Base-by-base conservation (phyloP, 2,797 vertebrate species). In the Numenius phaeopus region DNA sequence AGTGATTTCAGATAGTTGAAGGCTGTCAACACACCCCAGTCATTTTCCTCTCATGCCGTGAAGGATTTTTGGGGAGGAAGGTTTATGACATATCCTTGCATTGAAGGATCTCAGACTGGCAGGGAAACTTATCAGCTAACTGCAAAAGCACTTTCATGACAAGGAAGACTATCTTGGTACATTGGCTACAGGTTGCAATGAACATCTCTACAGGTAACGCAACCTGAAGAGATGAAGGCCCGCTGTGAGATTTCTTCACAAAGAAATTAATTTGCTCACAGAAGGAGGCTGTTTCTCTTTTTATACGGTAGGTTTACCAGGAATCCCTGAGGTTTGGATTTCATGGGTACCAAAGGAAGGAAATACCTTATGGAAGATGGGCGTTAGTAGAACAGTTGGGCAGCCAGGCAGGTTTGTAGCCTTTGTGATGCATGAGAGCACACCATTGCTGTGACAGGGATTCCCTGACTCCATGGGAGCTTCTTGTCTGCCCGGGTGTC, bases 1-100 rank as follows among this genome's bases (percentile, higher is more conserved):
- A 88, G 75, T 30, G 23, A 69, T 83, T 91, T 91, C 72, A 93
- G 65, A 54, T 37, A 55, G 83, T 26, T 91, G 87, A 93, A 90
- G 69, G 37, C 61, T 93, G 87, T 91, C 89, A 86, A 23, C 78
- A 59, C 72, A 86, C n/a, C 72, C 57, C 58, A 83, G 82, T 88
- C 57, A 59, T 88, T 91, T 93, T 86, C 61, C 47, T 84, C 65
- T 91, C 20, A 26, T 19, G 61, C 29, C 55, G 17, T 47, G 42
- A 76, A 46, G 52, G 87, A 32, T n/a, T 92, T 92, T 65, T 71
- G 14, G 58, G 27, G 57, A 73, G 32, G 40, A 73, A 73, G 46
- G 39, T 54, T 81, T 86, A 11, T 94, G 86, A 72, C 24, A 10
- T 76, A 59, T 26, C 65, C 26, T 54, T 92, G 78, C 64, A 39